Evolutionary conservation across 1,140 invertebrate species (phyloP).

Genomic region (Drosophila sechellia): DNA sequence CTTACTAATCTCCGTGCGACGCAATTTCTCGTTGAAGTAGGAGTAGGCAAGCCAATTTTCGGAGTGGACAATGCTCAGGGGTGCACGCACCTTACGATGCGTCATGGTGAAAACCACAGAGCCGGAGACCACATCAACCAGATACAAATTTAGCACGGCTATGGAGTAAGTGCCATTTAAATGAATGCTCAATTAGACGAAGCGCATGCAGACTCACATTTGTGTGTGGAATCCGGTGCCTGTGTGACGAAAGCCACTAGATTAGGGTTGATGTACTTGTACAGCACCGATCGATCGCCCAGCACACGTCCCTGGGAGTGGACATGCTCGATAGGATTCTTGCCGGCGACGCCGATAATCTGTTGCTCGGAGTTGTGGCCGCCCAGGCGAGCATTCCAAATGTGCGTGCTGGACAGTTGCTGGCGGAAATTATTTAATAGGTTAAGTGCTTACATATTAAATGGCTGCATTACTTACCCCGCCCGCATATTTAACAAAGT

Average conservation of each 20-base stretch:
- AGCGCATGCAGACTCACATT: conserved; percentile 86
- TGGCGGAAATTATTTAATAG: conserved; percentile 48
- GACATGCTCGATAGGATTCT: conserved; percentile 93
- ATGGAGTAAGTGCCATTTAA: background rate
- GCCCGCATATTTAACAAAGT: conserved; percentile 86
- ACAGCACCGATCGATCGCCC: conserved; percentile 97
- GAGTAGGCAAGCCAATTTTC: conserved; percentile 99
- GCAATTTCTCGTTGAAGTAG: conserved; percentile 96
- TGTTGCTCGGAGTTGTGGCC: conserved; percentile 87
- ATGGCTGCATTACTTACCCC: conserved; percentile 54
- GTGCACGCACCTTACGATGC: conserved; percentile 92
- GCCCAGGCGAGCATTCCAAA: conserved; percentile 91
- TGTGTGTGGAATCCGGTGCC: conserved; percentile 90
- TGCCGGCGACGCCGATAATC: conserved; percentile 89
- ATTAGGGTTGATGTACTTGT: conserved; percentile 99
- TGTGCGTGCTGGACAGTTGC: conserved; percentile 84
- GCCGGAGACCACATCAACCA: conserved; percentile 96
- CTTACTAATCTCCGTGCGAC: conserved; percentile 93
- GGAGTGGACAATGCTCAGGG: conserved; percentile 96
- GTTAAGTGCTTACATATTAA: background rate
- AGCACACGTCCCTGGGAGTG: conserved; percentile 98
- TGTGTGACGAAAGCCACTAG: conserved; percentile 94
- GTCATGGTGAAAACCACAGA: conserved; percentile 89
- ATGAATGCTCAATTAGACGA: background rate
- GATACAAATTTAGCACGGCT: conserved; percentile 89